Conservation (phyloP, 2,888 invertebrate species). For the Thecocarcelia acutangulata region DNA sequence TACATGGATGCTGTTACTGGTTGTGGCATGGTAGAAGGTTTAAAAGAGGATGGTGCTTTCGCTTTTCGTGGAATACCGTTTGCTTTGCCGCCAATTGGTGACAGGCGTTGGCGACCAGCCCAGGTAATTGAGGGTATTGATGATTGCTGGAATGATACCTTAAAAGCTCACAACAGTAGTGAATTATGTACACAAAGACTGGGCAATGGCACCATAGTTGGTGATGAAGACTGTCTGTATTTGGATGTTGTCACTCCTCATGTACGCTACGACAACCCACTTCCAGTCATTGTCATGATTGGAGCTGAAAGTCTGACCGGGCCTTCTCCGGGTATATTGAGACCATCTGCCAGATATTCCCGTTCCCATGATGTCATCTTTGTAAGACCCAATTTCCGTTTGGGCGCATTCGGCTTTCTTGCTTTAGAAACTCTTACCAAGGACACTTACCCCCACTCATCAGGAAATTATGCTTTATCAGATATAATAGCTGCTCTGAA, state of each 20-base stretch:
- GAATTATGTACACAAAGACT: slow-evolving; percentile 87
- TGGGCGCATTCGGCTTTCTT: slow-evolving; percentile 90
- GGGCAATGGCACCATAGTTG: slow-evolving; percentile 85
- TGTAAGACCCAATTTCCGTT: slow-evolving; percentile 92
- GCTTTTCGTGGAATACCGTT: slow-evolving; percentile 92
- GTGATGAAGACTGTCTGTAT: slow-evolving; percentile 91
- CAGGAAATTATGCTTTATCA: slow-evolving; percentile 93
- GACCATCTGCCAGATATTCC: slow-evolving; percentile 89
- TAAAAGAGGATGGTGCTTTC: slow-evolving; percentile 89
- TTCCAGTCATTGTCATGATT: slow-evolving; percentile 91
- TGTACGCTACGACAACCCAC: slow-evolving; percentile 88
- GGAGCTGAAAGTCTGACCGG: slow-evolving; percentile 91
- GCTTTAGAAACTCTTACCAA: slow-evolving; percentile 87
- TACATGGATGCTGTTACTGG: slow-evolving; percentile 88
- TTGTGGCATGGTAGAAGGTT: slow-evolving; percentile 90
- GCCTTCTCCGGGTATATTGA: slow-evolving; percentile 86
- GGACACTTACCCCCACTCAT: slow-evolving; percentile 87
- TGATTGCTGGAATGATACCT: slow-evolving; percentile 90
- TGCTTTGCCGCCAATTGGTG: slow-evolving; percentile 87
- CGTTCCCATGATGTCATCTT: slow-evolving; percentile 90
- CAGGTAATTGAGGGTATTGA: slow-evolving; percentile 86
- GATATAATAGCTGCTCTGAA: slow-evolving; percentile 89
- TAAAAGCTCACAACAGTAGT: slow-evolving; percentile 86
- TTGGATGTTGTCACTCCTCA: slow-evolving; percentile 92
- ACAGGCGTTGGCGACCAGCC: slow-evolving; percentile 87